phyloP scores from a whole-genome alignment of 2,797 vertebrate species.

The Loriculus beryllinus region DNA sequence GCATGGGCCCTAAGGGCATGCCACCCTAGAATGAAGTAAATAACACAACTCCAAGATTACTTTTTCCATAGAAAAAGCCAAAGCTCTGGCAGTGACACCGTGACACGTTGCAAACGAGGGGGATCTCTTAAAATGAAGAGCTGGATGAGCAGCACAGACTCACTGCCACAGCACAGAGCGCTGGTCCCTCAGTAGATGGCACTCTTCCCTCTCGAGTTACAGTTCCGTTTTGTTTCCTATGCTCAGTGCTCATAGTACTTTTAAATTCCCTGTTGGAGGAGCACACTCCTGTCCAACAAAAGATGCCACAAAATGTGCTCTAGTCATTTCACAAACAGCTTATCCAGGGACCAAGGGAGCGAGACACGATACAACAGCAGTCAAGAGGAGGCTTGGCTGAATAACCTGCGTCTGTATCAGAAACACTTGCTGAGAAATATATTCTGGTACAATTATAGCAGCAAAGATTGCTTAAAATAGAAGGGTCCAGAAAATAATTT shows the following conservation, averaged over 20 bases:
- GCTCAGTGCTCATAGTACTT: not conserved
- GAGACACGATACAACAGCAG: not conserved
- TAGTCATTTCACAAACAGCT: not conserved
- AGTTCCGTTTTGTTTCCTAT: not conserved
- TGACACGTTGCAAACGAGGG: accelerated
- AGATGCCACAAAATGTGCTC: not conserved
- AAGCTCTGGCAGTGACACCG: not conserved
- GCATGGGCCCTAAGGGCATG: constrained; percentile 88
- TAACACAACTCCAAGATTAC: not conserved
- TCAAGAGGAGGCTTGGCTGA: not conserved
- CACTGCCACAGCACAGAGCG: not conserved
- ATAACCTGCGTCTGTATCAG: not conserved
- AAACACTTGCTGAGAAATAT: not conserved
- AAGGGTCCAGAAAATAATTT: not conserved
- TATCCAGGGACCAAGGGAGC: not conserved
- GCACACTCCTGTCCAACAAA: not conserved
- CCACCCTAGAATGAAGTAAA: constrained; percentile 80
- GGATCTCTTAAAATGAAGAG: accelerated
- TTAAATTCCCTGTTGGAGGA: not conserved
- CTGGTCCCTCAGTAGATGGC: constrained; percentile 33
- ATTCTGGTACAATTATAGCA: not conserved
- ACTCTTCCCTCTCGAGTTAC: not conserved
- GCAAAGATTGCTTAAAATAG: not conserved
- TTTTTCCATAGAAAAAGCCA: not conserved
- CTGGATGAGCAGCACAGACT: not conserved